phyloP scores from a whole-genome alignment of 1,140 invertebrate genomes.

The Heterodera schachtii region DNA sequence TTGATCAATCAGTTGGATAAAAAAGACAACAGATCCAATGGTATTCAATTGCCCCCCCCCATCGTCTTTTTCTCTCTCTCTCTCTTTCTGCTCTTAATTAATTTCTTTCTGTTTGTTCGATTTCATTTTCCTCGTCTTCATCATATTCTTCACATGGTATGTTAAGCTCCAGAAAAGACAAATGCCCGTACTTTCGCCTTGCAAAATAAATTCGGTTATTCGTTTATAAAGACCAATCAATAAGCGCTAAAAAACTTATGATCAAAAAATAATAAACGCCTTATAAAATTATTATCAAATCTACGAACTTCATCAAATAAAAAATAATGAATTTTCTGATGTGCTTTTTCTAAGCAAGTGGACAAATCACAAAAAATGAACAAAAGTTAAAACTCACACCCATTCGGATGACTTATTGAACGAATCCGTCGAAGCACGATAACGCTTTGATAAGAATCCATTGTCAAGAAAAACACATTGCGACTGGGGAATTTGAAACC shows the following conservation, averaged over 20 bases:
- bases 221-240: neutral
- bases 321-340: too few relatives aligned
- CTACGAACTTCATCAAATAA: too few relatives aligned
- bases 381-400: constrained; percentile 1
- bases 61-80: too few relatives aligned
- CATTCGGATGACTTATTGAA: constrained; percentile 27
- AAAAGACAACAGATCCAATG: too few relatives aligned
- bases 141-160: neutral
- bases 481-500: constrained; percentile 11
- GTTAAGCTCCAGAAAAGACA: neutral
- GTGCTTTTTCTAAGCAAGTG: too few relatives aligned
- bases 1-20: too few relatives aligned
- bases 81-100: neutral
- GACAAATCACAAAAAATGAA: too few relatives aligned
- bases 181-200: neutral
- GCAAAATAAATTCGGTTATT: neutral
- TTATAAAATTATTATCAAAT: too few relatives aligned
- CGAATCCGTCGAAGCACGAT: constrained; percentile 21
- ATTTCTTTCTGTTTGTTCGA: neutral
- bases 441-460: constrained; percentile 7
- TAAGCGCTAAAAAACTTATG: too few relatives aligned
- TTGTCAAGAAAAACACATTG: neutral
- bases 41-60: too few relatives aligned
- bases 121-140: neutral
- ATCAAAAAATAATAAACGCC: too few relatives aligned